Percentiles rank a stretch among this genome's conserved stretches.
Conservation (phyloP, 2,797 vertebrate genomes). For the Oceanodroma leucorhoa region DNA sequence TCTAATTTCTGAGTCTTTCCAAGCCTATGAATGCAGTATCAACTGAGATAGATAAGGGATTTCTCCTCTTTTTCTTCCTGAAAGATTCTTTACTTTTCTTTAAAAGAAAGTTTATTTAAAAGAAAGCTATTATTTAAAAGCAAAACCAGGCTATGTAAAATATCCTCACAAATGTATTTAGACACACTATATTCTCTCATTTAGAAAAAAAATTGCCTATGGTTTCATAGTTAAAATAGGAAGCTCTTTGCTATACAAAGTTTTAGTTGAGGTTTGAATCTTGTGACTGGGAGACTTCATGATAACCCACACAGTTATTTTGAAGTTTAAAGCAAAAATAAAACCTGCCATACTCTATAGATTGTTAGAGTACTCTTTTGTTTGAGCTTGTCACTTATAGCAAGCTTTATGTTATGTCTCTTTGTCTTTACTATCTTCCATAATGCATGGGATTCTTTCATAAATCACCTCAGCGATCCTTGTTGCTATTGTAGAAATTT, state of each 20-base stretch:
- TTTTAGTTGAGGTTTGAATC: slow-evolving; percentile 3
- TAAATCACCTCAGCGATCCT: background rate
- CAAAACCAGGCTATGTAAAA: background rate
- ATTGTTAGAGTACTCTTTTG: background rate
- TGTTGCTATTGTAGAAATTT: background rate
- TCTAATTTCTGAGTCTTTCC: background rate
- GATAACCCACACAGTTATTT: background rate
- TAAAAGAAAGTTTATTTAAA: background rate
- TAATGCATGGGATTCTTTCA: background rate
- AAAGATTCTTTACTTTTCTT: background rate
- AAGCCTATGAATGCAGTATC: background rate
- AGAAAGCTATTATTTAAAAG: background rate
- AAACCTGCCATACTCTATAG: background rate
- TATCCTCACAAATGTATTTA: background rate
- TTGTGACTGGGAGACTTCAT: background rate
- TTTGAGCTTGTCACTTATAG: background rate
- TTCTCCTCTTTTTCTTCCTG: background rate
- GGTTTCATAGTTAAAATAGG: slow-evolving; percentile 20
- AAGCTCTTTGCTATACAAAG: background rate
- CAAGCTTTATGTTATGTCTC: background rate
- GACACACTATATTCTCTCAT: background rate
- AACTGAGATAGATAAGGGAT: background rate
- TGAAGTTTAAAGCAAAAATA: slow-evolving; percentile 1
- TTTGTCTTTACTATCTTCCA: background rate
- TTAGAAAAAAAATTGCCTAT: background rate